phyloP scores from a whole-genome alignment of 2,797 vertebrate species.

The Paratrypauchen microcephalus region DNA sequence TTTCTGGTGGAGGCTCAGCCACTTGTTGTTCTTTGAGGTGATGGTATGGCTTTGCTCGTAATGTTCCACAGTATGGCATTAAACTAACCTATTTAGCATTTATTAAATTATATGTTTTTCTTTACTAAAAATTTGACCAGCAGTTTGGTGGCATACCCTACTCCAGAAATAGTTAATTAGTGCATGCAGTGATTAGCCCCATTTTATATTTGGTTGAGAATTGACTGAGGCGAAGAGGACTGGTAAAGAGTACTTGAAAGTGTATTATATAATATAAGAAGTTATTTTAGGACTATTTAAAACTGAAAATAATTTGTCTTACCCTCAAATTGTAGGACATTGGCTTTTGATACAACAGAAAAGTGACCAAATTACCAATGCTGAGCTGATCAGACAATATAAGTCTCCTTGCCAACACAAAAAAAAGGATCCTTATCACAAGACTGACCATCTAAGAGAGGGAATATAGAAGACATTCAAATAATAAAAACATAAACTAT shows the following conservation, averaged over 20 bases:
- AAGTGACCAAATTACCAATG: conserved; percentile 81
- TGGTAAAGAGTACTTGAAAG: neutral
- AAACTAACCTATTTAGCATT: neutral
- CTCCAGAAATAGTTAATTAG: neutral
- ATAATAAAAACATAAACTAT: neutral
- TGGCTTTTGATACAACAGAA: conserved; percentile 84
- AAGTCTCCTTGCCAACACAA: conserved; percentile 77
- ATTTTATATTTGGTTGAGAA: neutral
- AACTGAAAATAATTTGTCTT: conserved; percentile 5
- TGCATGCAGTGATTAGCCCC: neutral
- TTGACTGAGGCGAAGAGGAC: too few species aligned
- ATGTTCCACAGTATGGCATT: neutral
- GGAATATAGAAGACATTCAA: neutral
- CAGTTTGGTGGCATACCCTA: neutral
- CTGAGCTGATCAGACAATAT: conserved; percentile 74
- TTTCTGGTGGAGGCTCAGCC: too few species aligned
- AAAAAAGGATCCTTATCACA: conserved; percentile 72
- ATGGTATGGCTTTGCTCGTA: neutral
- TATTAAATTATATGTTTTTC: neutral
- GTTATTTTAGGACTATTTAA: neutral
- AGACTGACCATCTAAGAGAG: conserved; percentile 62
- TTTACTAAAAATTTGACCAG: neutral
- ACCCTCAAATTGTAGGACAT: conserved; percentile 72
- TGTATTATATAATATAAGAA: neutral
- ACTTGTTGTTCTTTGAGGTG: too few species aligned